Percentiles rank a stretch among this genome's conserved stretches.
These are phyloP conservation scores for Leptinotarsa lineolata DNA, from an alignment of 1,140 invertebrate species.

Conservation along the genomic window DNA sequence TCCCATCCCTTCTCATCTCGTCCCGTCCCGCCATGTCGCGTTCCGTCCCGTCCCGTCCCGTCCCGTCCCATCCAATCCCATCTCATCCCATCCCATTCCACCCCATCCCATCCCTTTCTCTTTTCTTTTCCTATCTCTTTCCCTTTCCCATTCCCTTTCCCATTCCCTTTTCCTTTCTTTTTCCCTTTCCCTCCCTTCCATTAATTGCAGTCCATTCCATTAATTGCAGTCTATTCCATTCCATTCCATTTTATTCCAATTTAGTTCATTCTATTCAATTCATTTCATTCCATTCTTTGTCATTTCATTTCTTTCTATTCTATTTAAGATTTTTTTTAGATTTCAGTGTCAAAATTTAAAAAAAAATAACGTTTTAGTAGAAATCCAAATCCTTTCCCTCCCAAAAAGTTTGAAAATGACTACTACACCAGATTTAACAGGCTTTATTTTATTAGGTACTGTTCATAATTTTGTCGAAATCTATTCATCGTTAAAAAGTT, in stretches of 20 bases:
- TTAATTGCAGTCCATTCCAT: slow-evolving; percentile 16
- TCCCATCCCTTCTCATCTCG: neutral
- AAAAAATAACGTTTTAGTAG: too few relatives aligned
- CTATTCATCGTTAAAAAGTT: too few relatives aligned
- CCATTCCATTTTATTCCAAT: slow-evolving; percentile 10
- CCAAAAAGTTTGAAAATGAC: too few relatives aligned
- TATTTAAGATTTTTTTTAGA: too few relatives aligned
- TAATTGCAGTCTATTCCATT: slow-evolving; percentile 10
- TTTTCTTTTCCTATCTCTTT: neutral
- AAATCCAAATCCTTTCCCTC: too few relatives aligned
- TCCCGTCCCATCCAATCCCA: neutral
- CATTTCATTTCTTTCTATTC: too few relatives aligned
- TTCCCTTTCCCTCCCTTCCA: slow-evolving; percentile 14
- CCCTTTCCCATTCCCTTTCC: slow-evolving; percentile 11
- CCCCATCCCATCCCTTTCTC: slow-evolving; percentile 11
- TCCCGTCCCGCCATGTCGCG: neutral
- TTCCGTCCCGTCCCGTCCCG: neutral
- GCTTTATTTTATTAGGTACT: too few relatives aligned
- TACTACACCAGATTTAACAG: too few relatives aligned
- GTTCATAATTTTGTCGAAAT: too few relatives aligned
- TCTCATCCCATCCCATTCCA: neutral
- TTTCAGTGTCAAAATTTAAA: too few relatives aligned
- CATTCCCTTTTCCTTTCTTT: neutral
- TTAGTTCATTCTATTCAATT: slow-evolving; percentile 5
- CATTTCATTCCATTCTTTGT: too few relatives aligned